Percentiles rank a stretch among this genome's conserved stretches.
Conservation (phyloP, 2,113 vertebrate species). For the Trinectes maculatus region DNA sequence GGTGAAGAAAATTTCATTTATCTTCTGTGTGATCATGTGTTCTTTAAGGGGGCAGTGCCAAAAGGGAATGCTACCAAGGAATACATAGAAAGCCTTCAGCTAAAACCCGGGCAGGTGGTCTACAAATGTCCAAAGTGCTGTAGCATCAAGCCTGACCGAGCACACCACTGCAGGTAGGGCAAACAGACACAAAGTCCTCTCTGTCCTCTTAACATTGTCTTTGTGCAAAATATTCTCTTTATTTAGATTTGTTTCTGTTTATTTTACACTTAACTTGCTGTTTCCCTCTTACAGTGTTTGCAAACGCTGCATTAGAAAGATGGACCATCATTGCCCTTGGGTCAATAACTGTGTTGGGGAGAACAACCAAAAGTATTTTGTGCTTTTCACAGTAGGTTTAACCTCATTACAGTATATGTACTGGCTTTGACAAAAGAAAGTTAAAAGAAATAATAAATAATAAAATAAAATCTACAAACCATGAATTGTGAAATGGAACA, state of each 20-base stretch:
- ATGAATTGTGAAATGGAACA: no score
- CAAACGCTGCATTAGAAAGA: slow-evolving; percentile 97
- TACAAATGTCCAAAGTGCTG: slow-evolving; percentile 99
- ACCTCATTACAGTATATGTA: no score
- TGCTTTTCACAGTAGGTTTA: slow-evolving; percentile 97
- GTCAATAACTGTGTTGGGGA: slow-evolving; percentile 99
- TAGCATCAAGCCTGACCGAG: slow-evolving; percentile 98
- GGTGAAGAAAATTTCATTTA: neutral
- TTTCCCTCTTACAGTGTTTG: slow-evolving; percentile 86
- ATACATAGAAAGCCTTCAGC: slow-evolving; percentile 97
- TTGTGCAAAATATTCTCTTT: neutral
- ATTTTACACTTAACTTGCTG: neutral
- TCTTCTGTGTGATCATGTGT: slow-evolving; percentile 26
- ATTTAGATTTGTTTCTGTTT: neutral
- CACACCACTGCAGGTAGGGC: slow-evolving; percentile 96
- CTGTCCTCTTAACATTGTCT: neutral
- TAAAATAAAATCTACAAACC: no score
- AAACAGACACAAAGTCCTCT: neutral
- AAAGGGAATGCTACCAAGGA: slow-evolving; percentile 99
- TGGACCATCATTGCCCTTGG: slow-evolving; percentile 99
- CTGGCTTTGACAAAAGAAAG: no score
- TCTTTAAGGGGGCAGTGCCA: slow-evolving; percentile 91
- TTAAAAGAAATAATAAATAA: no score
- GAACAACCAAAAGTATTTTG: slow-evolving; percentile 99
- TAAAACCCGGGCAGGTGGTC: slow-evolving; percentile 98